These are phyloP conservation scores for Chamaetylas fuelleborni DNA, from an alignment of 2,113 vertebrate genomes.

Conservation along the genomic window DNA sequence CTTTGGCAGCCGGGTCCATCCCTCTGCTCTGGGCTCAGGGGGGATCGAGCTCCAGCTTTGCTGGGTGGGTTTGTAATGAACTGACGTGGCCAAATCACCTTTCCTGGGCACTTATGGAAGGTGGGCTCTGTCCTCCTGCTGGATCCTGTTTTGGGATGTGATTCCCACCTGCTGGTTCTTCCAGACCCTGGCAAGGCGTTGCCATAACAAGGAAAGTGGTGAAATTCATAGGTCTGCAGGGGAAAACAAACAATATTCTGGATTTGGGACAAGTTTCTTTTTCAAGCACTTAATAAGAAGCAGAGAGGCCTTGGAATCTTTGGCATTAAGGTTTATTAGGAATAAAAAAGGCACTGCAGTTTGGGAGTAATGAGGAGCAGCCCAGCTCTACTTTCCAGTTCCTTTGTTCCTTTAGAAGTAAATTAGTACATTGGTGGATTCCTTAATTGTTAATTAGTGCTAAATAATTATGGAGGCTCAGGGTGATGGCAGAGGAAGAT, in stretches of 20 bases:
- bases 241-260: not conserved
- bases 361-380: conserved; percentile 4
- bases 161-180: not conserved
- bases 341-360: not conserved
- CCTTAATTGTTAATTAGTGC: not conserved
- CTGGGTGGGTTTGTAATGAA: not conserved
- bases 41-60: fast-evolving
- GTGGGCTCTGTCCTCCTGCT: not conserved
- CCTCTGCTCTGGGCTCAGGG: fast-evolving
- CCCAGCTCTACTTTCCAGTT: not conserved
- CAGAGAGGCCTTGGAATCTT: not conserved
- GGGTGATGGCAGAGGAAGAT: not conserved
- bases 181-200: fast-evolving
- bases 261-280: not conserved
- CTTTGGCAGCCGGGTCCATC: no score
- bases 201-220: not conserved
- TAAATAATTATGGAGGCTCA: not conserved
- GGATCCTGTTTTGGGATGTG: not conserved
- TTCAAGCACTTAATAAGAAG: conserved; percentile 10
- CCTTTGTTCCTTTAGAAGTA: not conserved
- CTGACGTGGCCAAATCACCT: not conserved
- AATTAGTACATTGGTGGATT: not conserved
- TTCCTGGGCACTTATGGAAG: not conserved
- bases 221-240: not conserved
- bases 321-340: not conserved